These are phyloP conservation scores for Agelastica alni DNA, from an alignment of 2,888 invertebrate genomes.

Conservation along the genomic window DNA sequence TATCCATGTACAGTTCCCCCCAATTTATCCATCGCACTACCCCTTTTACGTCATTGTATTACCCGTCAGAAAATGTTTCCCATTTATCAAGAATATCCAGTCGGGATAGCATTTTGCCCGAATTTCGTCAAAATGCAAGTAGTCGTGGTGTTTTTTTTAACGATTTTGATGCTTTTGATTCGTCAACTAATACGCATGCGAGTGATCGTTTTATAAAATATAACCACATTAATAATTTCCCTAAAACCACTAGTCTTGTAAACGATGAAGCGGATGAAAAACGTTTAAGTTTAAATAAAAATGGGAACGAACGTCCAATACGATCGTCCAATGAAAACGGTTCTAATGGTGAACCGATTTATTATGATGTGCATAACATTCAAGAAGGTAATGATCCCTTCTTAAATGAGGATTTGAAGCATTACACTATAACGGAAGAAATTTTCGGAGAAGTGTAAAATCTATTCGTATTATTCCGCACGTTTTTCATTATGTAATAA, in stretches of 20 bases:
- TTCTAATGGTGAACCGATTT: conserved; percentile 36
- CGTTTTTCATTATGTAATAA: too few species aligned
- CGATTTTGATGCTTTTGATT: conserved; percentile 14
- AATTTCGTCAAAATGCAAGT: conserved; percentile 52
- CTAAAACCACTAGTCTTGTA: too few species aligned
- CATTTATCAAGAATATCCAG: conserved; percentile 41
- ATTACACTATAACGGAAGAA: conserved; percentile 43
- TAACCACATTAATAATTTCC: too few species aligned
- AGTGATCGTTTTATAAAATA: too few species aligned
- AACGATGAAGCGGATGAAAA: too few species aligned
- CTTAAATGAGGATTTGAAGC: conserved; percentile 26
- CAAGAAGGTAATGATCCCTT: conserved; percentile 1
- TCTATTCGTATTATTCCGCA: too few species aligned
- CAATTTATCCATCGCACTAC: conserved; percentile 46
- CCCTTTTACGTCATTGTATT: conserved; percentile 25
- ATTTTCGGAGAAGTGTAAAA: conserved; percentile 45
- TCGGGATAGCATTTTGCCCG: conserved; percentile 49
- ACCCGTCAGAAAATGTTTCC: conserved; percentile 44
- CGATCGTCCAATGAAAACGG: too few species aligned
- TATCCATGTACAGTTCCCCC: conserved; percentile 55
- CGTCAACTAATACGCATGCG: conserved; percentile 19
- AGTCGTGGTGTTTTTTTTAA: conserved; percentile 38
- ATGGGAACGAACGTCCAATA: too few species aligned
- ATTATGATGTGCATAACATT: conserved; percentile 32
- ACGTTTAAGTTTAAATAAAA: too few species aligned